A percentile compares a stretch with the other conserved stretches of the same genome.
These are phyloP conservation scores for Polyergus mexicanus DNA, from an alignment of 1,140 invertebrate genomes.

Conservation along the genomic window DNA sequence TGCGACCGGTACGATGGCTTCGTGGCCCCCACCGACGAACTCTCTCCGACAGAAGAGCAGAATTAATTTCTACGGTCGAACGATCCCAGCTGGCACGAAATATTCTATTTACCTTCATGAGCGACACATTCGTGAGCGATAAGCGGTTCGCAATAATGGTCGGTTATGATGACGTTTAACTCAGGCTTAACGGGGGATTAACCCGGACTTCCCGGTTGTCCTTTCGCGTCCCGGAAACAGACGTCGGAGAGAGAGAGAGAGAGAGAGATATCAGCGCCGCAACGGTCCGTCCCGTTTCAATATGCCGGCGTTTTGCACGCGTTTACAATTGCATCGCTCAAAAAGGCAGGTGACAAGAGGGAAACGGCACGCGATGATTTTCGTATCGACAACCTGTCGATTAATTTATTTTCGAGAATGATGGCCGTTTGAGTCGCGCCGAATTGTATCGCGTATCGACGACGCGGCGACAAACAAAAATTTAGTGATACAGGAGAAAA, in stretches of 20 bases:
- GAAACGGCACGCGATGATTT: conserved; percentile 53
- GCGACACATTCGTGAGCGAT: no score
- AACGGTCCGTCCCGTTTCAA: conserved; percentile 65
- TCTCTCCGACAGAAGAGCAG: conserved; percentile 12
- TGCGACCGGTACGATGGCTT: conserved; percentile 22
- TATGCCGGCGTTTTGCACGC: conserved; percentile 58
- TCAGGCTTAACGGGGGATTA: conserved; percentile 72
- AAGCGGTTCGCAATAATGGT: conserved; percentile 70
- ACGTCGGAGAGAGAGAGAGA: conserved; percentile 36
- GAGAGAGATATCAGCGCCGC: conserved; percentile 54
- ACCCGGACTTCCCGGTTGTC: conserved; percentile 44
- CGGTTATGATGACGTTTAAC: conserved; percentile 71
- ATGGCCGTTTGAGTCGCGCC: conserved; percentile 39
- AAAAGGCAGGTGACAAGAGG: conserved; percentile 39
- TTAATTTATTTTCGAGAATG: conserved; percentile 60
- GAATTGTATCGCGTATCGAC: conserved; percentile 15
- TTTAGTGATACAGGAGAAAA: conserved; percentile 40
- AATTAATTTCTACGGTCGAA: conserved; percentile 70
- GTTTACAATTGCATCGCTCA: conserved; percentile 40
- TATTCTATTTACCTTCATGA: conserved; percentile 74
- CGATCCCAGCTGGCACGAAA: conserved; percentile 67
- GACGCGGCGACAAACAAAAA: conserved; percentile 50
- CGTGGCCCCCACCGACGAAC: conserved; percentile 9
- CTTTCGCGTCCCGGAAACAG: conserved; percentile 62
- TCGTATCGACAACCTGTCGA: conserved; percentile 58